Base-by-base conservation (phyloP, 2,797 vertebrate species). In the Chlorospingus flavigularis region DNA sequence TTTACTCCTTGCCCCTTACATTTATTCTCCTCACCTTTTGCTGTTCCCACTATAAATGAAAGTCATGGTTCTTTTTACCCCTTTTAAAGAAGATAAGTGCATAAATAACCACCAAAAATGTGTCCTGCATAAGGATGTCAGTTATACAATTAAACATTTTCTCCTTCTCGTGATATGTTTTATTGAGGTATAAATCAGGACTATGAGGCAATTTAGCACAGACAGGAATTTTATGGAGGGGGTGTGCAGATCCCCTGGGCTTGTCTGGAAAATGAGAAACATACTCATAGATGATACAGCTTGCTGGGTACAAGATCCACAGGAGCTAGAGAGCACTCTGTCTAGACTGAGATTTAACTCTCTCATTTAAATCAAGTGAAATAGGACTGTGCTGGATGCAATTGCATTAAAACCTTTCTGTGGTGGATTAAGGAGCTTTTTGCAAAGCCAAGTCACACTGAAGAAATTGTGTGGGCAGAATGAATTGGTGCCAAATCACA, bases 251-350 rank as follows among this genome's bases (percentile, higher is more conserved):
- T 96, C 92, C 92, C 96, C 57, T 74, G 93, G 96, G 93, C 55
- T 95, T 0, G 7, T 96, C 95, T 98, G 96, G 94, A 95, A 97
- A 97, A 97, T 94, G 62, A 96, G 92, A 97, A 97, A 86, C 82
- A 78, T 51, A 61, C 77, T 94, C 76, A 25, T 31, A 90, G 89
- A 94, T 63, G 88, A 96, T 89, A 53, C 68, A 58, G 94, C 88
- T 80, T 26, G 2, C 76, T 3, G 62, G 88, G 89, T 94, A 79
- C 92, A 76, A 92, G 72, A 90, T 88, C 71, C 58, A 20, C 45
- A 47, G 88, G 62, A 73, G 86, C 86, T 91, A 78, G 48, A 58
- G 71, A 95, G 79, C 75, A 15, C n/a, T 83, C 48, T 0, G 58
- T 97, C 97, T 97, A 97, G 80, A 97, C 53, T 48, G 94, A 97